Evolutionary conservation across 2,888 invertebrate species (phyloP).

Genomic region (Danaus chrysippus): DNA sequence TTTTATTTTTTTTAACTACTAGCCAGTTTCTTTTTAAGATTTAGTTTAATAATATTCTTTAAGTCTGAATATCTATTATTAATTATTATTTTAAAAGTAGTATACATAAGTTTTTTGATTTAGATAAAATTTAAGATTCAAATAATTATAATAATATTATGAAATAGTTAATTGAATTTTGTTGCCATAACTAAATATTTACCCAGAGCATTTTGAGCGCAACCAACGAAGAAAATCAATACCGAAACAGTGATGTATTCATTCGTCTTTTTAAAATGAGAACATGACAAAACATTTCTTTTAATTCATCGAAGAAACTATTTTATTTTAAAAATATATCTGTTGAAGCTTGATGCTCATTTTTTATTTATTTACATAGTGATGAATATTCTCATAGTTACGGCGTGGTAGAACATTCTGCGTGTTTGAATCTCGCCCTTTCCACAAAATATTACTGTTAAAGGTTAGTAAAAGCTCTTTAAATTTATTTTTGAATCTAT

Average conservation of each 20-base stretch:
- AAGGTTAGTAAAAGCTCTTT: constrained; percentile 60
- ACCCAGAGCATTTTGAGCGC: constrained; percentile 36
- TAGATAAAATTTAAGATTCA: too few relatives aligned
- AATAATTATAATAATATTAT: too few relatives aligned
- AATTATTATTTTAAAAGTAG: too few relatives aligned
- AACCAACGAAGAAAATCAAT: constrained; percentile 73
- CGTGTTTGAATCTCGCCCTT: constrained; percentile 66
- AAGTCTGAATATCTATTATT: too few relatives aligned
- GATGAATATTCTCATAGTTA: constrained; percentile 77
- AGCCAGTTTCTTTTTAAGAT: too few relatives aligned
- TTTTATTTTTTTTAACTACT: too few relatives aligned
- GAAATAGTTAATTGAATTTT: too few relatives aligned
- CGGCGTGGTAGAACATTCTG: constrained; percentile 77
- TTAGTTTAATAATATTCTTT: too few relatives aligned
- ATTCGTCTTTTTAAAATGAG: constrained; percentile 75
- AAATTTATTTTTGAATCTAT: constrained; percentile 33
- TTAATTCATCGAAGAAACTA: constrained; percentile 70
- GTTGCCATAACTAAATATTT: constrained; percentile 20
- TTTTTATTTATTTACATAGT: constrained; percentile 79
- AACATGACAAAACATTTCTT: constrained; percentile 75
- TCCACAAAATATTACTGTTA: constrained; percentile 67
- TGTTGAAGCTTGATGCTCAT: constrained; percentile 76
- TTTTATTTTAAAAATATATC: constrained; percentile 70
- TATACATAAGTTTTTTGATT: too few relatives aligned
- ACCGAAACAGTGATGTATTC: constrained; percentile 67